phyloP scores from a whole-genome alignment of 2,888 invertebrate species.

The Caenorhabditis japonica region DNA sequence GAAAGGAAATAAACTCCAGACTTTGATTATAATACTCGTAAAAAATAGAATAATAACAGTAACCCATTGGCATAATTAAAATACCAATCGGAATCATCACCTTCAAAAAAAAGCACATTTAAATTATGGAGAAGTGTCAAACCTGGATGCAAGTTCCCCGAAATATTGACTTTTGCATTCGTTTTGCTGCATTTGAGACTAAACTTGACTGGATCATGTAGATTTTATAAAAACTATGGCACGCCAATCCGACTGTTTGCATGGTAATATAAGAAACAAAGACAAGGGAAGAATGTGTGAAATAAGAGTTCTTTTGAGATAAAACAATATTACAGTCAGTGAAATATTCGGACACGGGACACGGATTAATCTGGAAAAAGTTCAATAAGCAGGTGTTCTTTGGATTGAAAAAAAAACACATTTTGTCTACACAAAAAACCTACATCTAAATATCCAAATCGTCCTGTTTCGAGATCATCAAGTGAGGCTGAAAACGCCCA shows the following conservation, averaged over 20 bases:
- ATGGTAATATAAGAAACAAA: neutral
- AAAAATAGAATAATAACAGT: slow-evolving; percentile 17
- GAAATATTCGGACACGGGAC: slow-evolving; percentile 9
- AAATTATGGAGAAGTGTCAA: neutral
- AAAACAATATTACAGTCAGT: slow-evolving; percentile 10
- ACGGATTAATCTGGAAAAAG: slow-evolving; percentile 9
- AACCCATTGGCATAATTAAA: slow-evolving; percentile 3
- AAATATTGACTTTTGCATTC: neutral
- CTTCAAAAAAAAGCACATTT: too few relatives aligned
- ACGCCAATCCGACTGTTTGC: slow-evolving; percentile 5
- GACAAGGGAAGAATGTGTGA: neutral
- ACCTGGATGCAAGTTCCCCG: slow-evolving; percentile 14
- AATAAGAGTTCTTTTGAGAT: neutral
- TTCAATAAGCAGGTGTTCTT: too few relatives aligned
- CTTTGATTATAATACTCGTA: slow-evolving; percentile 19
- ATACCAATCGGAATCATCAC: slow-evolving; percentile 1
- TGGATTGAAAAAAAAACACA: too few relatives aligned
- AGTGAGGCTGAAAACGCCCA: neutral
- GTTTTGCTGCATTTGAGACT: neutral
- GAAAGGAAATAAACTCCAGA: neutral
- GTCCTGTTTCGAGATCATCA: neutral
- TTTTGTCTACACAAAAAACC: too few relatives aligned
- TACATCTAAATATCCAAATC: slow-evolving; percentile 4
- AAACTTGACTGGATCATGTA: slow-evolving; percentile 8
- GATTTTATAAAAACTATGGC: slow-evolving; percentile 15